Percentiles rank a stretch among this genome's conserved stretches.
phyloP scores from a whole-genome alignment of 1,140 invertebrate species.

The Dreissena rostriformis region DNA sequence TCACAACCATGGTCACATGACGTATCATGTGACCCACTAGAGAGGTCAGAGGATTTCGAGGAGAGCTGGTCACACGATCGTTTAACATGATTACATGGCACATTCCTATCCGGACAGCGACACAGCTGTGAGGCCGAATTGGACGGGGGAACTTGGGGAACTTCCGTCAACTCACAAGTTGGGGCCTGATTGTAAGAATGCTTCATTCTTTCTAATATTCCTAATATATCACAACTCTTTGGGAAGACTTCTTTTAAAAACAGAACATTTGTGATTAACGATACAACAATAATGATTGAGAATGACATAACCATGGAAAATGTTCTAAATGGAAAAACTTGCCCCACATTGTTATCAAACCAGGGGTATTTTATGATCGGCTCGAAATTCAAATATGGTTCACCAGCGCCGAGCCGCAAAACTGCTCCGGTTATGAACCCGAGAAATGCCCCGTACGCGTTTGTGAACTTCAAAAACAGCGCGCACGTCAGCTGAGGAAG shows the following conservation, averaged over 20 bases:
- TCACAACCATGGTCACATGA: too few species aligned
- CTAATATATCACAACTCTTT: slow-evolving; percentile 16
- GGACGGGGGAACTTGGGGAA: too few species aligned
- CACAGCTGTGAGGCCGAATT: too few species aligned
- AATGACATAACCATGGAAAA: slow-evolving; percentile 72
- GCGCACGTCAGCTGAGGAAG: slow-evolving; percentile 76
- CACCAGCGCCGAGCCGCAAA: slow-evolving; percentile 76
- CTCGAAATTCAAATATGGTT: slow-evolving; percentile 65
- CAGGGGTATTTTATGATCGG: slow-evolving; percentile 74
- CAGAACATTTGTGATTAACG: slow-evolving; percentile 56
- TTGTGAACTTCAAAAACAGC: slow-evolving; percentile 70
- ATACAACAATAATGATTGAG: slow-evolving; percentile 62
- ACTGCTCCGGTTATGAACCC: slow-evolving; percentile 70
- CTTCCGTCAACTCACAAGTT: too few species aligned
- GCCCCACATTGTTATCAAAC: slow-evolving; percentile 63
- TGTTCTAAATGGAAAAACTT: slow-evolving; percentile 75
- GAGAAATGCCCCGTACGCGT: slow-evolving; percentile 67
- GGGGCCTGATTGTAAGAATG: too few species aligned
- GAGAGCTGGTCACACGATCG: too few species aligned
- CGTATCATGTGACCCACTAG: too few species aligned
- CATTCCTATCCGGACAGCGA: too few species aligned
- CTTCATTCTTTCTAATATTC: neutral
- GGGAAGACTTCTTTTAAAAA: slow-evolving; percentile 38
- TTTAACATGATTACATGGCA: too few species aligned
- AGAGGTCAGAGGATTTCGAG: too few species aligned